Percentiles rank a stretch among this genome's conserved stretches.
Evolutionary conservation across 2,113 vertebrate genomes (phyloP).

Genomic region (Vulpes lagopus): DNA sequence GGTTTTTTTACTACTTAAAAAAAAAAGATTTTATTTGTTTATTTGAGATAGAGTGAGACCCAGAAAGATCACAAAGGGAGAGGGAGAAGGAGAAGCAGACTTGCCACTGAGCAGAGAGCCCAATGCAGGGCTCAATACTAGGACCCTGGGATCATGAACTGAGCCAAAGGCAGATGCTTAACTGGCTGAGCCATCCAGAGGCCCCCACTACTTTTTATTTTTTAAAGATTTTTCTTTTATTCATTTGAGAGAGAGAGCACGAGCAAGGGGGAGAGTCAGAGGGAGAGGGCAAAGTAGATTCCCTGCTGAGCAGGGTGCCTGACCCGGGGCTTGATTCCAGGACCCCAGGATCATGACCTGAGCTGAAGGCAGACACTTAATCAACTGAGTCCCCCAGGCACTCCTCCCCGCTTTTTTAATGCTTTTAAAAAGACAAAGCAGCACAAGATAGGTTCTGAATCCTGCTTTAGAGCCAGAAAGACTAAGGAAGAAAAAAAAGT

Average conservation of each 20-base stretch:
- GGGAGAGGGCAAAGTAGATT: not conserved
- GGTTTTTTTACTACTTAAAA: not conserved
- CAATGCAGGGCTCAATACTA: too few relatives aligned
- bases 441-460: constrained; percentile 19
- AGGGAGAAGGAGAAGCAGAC: too few relatives aligned
- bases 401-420: not conserved
- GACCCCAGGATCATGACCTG: not conserved
- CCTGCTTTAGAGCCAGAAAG: not conserved
- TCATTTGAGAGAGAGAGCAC: not conserved
- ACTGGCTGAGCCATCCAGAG: too few relatives aligned
- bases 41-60: not conserved
- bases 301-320: too few relatives aligned
- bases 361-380: not conserved
- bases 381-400: not conserved
- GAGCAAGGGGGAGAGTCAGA: not conserved
- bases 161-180: too few relatives aligned
- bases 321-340: not conserved
- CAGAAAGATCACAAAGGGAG: too few relatives aligned
- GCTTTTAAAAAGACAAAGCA: not conserved
- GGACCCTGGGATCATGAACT: too few relatives aligned
- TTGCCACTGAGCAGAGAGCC: too few relatives aligned
- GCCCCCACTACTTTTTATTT: too few relatives aligned
- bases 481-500: not conserved
- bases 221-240: too few relatives aligned
- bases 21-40: not conserved